Conservation (phyloP, 1,140 invertebrate species). For the Drosophila arawakana region DNA sequence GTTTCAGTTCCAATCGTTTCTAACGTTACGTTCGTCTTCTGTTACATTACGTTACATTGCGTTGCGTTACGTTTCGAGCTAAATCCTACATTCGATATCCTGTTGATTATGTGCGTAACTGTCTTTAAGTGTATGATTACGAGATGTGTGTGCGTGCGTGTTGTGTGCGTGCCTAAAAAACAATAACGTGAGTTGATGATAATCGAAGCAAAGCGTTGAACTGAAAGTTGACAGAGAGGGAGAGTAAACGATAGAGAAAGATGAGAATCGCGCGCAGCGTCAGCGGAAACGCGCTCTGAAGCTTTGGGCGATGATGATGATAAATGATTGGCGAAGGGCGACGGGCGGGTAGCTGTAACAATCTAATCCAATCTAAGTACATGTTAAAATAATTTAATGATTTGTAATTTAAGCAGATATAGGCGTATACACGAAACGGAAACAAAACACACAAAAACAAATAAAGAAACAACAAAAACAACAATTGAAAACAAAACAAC, state of each 20-base stretch:
- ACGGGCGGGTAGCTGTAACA: conserved; percentile 82
- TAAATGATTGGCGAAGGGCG: conserved; percentile 42
- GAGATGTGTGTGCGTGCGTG: conserved; percentile 9
- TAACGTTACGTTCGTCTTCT: conserved; percentile 13
- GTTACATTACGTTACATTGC: neutral
- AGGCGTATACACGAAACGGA: conserved; percentile 68
- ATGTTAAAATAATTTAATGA: conserved; percentile 82
- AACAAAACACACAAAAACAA: conserved; percentile 57
- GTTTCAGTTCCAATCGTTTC: conserved; percentile 25
- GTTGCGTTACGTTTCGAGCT: conserved; percentile 19
- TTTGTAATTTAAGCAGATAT: conserved; percentile 76
- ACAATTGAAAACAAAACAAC: conserved; percentile 48
- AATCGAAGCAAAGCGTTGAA: conserved; percentile 66
- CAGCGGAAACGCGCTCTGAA: conserved; percentile 54
- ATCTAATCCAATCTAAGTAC: conserved; percentile 82
- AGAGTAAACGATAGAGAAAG: too few relatives aligned
- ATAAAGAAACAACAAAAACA: conserved; percentile 38
- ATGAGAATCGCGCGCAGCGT: conserved; percentile 49
- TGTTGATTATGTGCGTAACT: conserved; percentile 2
- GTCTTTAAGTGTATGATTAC: neutral
- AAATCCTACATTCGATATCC: neutral
- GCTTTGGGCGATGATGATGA: conserved; percentile 51
- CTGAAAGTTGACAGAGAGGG: conserved; percentile 52
- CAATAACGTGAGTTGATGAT: conserved; percentile 8
- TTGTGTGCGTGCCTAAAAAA: conserved; percentile 2